A percentile compares a stretch with the other conserved stretches of the same genome.
Evolutionary conservation across 1,140 invertebrate species (phyloP).

Genomic region (Cydia fagiglandana): DNA sequence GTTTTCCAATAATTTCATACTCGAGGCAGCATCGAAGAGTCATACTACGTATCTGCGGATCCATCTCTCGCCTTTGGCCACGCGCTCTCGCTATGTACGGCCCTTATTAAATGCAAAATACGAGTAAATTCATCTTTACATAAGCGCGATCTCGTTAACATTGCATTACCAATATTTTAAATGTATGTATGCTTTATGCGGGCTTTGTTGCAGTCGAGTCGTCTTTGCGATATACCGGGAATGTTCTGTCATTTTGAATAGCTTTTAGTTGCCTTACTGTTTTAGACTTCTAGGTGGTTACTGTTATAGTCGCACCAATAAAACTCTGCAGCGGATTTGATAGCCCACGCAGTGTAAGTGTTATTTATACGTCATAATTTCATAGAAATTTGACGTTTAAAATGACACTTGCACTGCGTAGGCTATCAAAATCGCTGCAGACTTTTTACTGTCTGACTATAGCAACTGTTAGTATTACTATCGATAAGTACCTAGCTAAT

Average conservation of each 20-base stretch:
- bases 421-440: too few species aligned
- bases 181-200: constrained; percentile 34
- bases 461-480: background rate
- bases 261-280: constrained; percentile 34
- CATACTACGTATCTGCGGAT: constrained; percentile 50
- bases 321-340: too few species aligned
- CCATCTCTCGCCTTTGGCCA: constrained; percentile 68
- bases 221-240: background rate
- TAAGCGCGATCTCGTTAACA: constrained; percentile 68
- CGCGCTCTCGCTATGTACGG: constrained; percentile 55
- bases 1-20: constrained; percentile 75
- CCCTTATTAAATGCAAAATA: constrained; percentile 77
- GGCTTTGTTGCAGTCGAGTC: background rate
- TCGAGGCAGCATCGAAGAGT: constrained; percentile 57
- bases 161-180: constrained; percentile 64
- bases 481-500: too few species aligned
- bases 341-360: too few species aligned
- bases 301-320: too few species aligned
- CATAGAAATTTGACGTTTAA: too few species aligned
- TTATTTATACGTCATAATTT: too few species aligned
- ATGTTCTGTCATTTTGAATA: constrained; percentile 19
- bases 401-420: too few species aligned
- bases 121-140: constrained; percentile 60
- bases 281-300: background rate
- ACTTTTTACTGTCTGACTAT: too few species aligned